Evolutionary conservation across 2,113 vertebrate genomes (phyloP).

Genomic region (Hylia prasina): DNA sequence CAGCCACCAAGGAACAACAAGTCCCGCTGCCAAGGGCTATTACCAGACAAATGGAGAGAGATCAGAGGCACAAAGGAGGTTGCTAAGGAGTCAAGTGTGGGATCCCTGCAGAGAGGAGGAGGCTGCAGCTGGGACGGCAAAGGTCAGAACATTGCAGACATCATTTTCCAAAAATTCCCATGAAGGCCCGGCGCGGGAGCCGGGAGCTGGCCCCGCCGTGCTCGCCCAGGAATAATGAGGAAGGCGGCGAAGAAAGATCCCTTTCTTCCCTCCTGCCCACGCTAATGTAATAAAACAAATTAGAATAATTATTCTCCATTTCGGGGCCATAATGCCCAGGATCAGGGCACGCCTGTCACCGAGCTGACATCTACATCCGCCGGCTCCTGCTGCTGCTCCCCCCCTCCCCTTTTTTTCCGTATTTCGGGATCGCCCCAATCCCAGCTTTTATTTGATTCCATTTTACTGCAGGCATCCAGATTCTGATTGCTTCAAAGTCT

Average conservation of each 20-base stretch:
- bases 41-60: neutral
- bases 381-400: neutral
- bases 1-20: constrained; percentile 19
- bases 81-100: constrained; percentile 60
- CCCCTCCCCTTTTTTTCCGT: too few species aligned
- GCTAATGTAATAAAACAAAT: constrained; percentile 71
- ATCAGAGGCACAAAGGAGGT: constrained; percentile 57
- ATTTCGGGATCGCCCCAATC: neutral
- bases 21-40: constrained; percentile 37
- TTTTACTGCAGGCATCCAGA: constrained; percentile 38
- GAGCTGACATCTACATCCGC: constrained; percentile 26
- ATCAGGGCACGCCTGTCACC: constrained; percentile 30
- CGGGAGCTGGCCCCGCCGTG: constrained; percentile 32
- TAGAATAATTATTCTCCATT: constrained; percentile 60
- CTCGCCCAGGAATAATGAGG: constrained; percentile 45
- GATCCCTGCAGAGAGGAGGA: constrained; percentile 47
- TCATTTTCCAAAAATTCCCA: constrained; percentile 69
- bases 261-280: constrained; percentile 66
- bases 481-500: constrained; percentile 40
- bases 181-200: constrained; percentile 35
- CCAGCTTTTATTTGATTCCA: constrained; percentile 4
- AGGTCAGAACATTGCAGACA: constrained; percentile 64
- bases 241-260: constrained; percentile 54
- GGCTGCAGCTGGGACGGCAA: constrained; percentile 69
- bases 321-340: constrained; percentile 16